Conservation (phyloP, 64 coral and sea anemone species). For the Montipora cactus region DNA sequence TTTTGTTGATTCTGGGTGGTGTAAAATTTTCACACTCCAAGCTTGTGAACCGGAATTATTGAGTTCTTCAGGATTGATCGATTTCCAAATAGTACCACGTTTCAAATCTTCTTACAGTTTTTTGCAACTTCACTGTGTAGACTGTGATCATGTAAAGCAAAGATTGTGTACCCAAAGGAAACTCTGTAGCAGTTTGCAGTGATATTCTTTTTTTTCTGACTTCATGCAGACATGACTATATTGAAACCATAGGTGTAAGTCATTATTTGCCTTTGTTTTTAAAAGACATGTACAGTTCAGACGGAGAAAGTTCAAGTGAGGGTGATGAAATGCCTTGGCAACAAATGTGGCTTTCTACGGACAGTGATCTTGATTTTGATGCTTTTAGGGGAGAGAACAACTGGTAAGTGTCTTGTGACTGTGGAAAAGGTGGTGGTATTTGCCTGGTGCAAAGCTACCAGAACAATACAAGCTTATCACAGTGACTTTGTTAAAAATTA, state of each 20-base stretch:
- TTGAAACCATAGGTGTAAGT: too few species aligned
- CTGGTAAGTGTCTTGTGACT: constrained; percentile 29
- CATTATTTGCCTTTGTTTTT: background rate
- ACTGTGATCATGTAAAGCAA: too few species aligned
- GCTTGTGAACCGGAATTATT: background rate
- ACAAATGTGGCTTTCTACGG: constrained; percentile 79
- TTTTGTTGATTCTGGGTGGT: background rate
- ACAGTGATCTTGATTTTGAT: constrained; percentile 52
- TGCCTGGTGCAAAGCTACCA: background rate
- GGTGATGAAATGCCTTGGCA: constrained; percentile 84
- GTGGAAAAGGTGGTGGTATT: too few species aligned
- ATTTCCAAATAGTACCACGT: background rate
- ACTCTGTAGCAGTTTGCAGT: background rate
- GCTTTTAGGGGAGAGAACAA: constrained; percentile 38
- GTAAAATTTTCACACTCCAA: background rate
- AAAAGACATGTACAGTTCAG: constrained; percentile 82
- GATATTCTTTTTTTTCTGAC: background rate
- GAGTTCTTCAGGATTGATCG: background rate
- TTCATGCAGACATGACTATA: background rate
- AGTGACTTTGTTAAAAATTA: too few species aligned
- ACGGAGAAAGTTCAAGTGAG: constrained; percentile 86
- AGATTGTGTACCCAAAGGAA: too few species aligned
- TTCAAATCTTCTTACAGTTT: background rate
- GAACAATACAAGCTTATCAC: too few species aligned
- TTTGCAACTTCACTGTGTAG: background rate